Evolutionary conservation across 1,140 invertebrate genomes (phyloP).

Genomic region (Panagrolaimus sp.): DNA sequence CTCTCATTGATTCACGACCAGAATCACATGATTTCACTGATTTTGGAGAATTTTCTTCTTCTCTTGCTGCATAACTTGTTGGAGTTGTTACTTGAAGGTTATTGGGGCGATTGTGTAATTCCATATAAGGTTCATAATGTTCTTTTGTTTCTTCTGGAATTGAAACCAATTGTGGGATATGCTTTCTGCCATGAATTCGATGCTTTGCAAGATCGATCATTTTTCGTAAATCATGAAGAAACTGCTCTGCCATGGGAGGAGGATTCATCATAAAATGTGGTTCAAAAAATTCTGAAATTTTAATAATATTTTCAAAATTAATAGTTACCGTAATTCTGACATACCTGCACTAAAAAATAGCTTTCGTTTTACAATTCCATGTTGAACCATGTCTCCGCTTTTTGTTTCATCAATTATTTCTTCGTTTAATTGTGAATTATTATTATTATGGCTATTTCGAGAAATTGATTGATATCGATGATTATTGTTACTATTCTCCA

Average conservation of each 20-base stretch:
- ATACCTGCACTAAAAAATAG: constrained; percentile 8
- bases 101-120: not conserved
- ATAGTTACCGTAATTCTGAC: constrained; percentile 8
- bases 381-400: not conserved
- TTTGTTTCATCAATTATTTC: constrained; percentile 15
- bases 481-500: constrained; percentile 5
- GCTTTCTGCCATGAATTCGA: constrained; percentile 36
- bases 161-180: constrained; percentile 26
- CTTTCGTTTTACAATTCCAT: not conserved
- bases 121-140: constrained; percentile 28
- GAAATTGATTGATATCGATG: constrained; percentile 36
- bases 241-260: constrained; percentile 50
- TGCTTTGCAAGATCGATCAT: constrained; percentile 49
- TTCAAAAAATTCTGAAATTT: constrained; percentile 55
- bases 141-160: constrained; percentile 30
- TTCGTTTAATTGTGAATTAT: constrained; percentile 9
- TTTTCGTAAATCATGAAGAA: constrained; percentile 46
- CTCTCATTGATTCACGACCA: constrained; percentile 30
- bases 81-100: not conserved
- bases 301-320: not conserved
- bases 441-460: not conserved
- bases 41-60: constrained; percentile 35
- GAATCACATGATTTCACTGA: constrained; percentile 40
- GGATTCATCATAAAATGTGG: constrained; percentile 42
- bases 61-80: not conserved